Evolutionary conservation across 2,797 vertebrate species (phyloP).

Genomic region (Fistularia commersonii): DNA sequence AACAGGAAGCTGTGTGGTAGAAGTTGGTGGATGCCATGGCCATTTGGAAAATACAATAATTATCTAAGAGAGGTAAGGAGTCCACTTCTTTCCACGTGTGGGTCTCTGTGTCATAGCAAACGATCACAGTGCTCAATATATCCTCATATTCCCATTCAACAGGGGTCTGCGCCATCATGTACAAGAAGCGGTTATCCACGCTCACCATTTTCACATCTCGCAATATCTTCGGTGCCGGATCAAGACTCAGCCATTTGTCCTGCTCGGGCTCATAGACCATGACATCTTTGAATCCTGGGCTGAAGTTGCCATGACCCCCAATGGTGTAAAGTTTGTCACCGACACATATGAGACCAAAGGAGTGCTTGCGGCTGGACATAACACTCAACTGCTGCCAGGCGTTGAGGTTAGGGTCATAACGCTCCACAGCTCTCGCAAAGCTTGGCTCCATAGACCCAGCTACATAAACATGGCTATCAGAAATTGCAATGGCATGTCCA

Average conservation of each 20-base stretch:
- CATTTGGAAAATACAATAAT: slow-evolving; percentile 93
- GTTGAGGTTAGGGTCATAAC: slow-evolving; percentile 91
- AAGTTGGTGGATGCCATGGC: slow-evolving; percentile 91
- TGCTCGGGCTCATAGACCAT: slow-evolving; percentile 89
- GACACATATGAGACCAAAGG: slow-evolving; percentile 88
- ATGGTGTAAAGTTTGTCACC: slow-evolving; percentile 92
- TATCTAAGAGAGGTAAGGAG: slow-evolving; percentile 89
- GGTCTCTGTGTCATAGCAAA: slow-evolving; percentile 89
- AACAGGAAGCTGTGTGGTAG: slow-evolving; percentile 93
- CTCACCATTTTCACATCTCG: slow-evolving; percentile 91
- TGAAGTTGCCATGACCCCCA: slow-evolving; percentile 93
- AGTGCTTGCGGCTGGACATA: slow-evolving; percentile 90
- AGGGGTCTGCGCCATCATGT: slow-evolving; percentile 88
- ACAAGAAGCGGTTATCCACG: slow-evolving; percentile 89
- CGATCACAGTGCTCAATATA: slow-evolving; percentile 85
- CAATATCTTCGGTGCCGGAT: slow-evolving; percentile 91
- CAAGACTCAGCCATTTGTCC: slow-evolving; percentile 92
- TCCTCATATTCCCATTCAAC: slow-evolving; percentile 90
- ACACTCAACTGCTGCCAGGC: slow-evolving; percentile 94
- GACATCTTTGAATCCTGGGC: slow-evolving; percentile 92
- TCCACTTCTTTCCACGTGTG: slow-evolving; percentile 92
- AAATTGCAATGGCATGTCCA: slow-evolving; percentile 88
- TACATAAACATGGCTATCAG: slow-evolving; percentile 89
- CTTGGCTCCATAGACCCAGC: slow-evolving; percentile 95
- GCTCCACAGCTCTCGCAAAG: slow-evolving; percentile 92